Conservation (phyloP, 2,113 vertebrate genomes). For the Cyanoderma ruficeps region DNA sequence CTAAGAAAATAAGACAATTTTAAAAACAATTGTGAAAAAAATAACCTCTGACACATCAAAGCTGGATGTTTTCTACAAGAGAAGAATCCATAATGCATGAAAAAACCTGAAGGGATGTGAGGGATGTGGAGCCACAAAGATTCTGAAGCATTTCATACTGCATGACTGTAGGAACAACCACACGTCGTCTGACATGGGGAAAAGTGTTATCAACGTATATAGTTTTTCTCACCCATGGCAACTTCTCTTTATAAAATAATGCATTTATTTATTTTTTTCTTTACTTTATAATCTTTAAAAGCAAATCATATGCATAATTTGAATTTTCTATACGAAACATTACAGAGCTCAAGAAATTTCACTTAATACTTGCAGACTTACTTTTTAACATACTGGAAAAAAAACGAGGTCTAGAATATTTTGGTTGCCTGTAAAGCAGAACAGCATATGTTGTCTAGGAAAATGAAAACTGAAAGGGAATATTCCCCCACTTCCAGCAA, state of each 20-base stretch:
- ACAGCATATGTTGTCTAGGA: neutral
- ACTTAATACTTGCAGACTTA: neutral
- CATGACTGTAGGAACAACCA: neutral
- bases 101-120: neutral
- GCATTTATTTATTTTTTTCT: neutral
- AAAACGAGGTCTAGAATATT: accelerated
- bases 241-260: neutral
- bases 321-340: neutral
- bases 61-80: slow-evolving; percentile 1
- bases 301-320: neutral
- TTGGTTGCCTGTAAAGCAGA: neutral
- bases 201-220: neutral
- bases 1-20: neutral
- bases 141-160: neutral
- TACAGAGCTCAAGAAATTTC: neutral
- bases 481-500: neutral
- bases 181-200: neutral
- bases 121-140: neutral
- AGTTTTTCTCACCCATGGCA: neutral
- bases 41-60: slow-evolving; percentile 35
- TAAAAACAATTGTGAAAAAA: slow-evolving; percentile 18
- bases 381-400: neutral
- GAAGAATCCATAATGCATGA: slow-evolving; percentile 6
- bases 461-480: neutral
- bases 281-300: neutral